These are phyloP conservation scores for Drosophila helvetica DNA, from an alignment of 2,888 invertebrate genomes.

Conservation along the genomic window DNA sequence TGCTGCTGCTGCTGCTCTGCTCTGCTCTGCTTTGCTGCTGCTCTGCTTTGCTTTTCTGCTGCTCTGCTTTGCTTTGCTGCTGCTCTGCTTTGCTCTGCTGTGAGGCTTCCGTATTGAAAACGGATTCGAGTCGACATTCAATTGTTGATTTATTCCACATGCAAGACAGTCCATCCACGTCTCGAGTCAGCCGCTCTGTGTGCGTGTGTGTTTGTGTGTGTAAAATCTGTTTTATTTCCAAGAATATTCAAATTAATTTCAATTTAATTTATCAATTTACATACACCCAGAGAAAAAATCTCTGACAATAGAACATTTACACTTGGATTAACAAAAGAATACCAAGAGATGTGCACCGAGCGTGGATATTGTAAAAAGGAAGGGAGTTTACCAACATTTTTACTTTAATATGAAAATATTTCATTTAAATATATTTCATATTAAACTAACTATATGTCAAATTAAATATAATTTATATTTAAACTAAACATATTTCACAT, in stretches of 20 bases:
- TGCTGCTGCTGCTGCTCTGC: background rate
- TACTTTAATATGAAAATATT: too few species aligned
- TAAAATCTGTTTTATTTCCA: constrained; percentile 22
- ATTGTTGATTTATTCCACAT: constrained; percentile 34
- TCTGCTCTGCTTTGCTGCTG: background rate
- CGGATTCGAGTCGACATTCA: constrained; percentile 39
- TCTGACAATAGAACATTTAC: too few species aligned
- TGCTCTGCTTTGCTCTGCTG: background rate
- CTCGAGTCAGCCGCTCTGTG: background rate
- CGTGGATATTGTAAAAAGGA: background rate
- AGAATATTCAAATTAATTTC: constrained; percentile 56
- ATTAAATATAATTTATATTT: too few species aligned
- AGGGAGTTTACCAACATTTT: too few species aligned
- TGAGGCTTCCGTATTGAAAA: constrained; percentile 34
- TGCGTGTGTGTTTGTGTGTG: constrained; percentile 12
- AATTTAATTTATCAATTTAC: constrained; percentile 48
- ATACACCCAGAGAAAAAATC: constrained; percentile 13
- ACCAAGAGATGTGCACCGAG: background rate
- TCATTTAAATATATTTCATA: too few species aligned
- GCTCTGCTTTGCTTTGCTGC: too few species aligned
- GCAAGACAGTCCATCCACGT: constrained; percentile 9
- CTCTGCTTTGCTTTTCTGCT: background rate
- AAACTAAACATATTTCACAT: too few species aligned
- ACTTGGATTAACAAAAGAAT: too few species aligned
- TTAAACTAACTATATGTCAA: too few species aligned